phyloP scores from a whole-genome alignment of 2,797 vertebrate species.

The Semotilus atromaculatus region DNA sequence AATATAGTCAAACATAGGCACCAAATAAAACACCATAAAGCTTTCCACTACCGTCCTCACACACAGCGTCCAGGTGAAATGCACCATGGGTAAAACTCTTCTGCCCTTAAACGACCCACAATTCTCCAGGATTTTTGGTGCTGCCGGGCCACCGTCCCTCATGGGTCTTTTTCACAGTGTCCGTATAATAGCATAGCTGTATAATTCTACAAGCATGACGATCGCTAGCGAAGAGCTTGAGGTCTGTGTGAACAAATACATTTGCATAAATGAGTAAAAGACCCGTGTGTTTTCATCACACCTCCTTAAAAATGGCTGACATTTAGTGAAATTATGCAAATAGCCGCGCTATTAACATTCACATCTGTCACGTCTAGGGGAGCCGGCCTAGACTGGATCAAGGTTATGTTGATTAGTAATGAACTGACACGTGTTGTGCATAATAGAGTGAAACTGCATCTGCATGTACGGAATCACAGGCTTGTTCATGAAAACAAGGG shows the following conservation, averaged over 20 bases:
- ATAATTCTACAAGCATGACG: slow-evolving; percentile 43
- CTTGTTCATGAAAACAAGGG: slow-evolving; percentile 49
- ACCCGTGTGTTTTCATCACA: slow-evolving; percentile 58
- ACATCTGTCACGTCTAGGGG: slow-evolving; percentile 51
- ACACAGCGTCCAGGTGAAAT: slow-evolving; percentile 60
- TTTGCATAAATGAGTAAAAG: slow-evolving; percentile 58
- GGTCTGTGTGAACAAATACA: slow-evolving; percentile 45
- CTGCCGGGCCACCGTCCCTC: not conserved
- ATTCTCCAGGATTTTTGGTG: not conserved
- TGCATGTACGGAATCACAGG: not conserved
- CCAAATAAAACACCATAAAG: slow-evolving; percentile 79
- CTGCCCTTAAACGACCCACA: slow-evolving; percentile 67
- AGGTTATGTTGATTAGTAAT: too few species aligned
- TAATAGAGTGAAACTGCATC: slow-evolving; percentile 56
- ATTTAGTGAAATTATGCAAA: slow-evolving; percentile 59
- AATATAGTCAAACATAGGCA: slow-evolving; percentile 75
- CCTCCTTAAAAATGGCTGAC: slow-evolving; percentile 22
- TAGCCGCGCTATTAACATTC: slow-evolving; percentile 67
- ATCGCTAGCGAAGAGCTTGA: slow-evolving; percentile 53
- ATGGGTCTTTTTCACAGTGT: slow-evolving; percentile 74
- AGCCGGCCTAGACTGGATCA: not conserved
- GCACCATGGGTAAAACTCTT: slow-evolving; percentile 54
- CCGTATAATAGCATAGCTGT: slow-evolving; percentile 73
- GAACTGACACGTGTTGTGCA: slow-evolving; percentile 21
- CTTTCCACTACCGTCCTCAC: slow-evolving; percentile 69